These are phyloP conservation scores for Pseudopipra pipra DNA, from an alignment of 2,113 vertebrate genomes.

Conservation along the genomic window DNA sequence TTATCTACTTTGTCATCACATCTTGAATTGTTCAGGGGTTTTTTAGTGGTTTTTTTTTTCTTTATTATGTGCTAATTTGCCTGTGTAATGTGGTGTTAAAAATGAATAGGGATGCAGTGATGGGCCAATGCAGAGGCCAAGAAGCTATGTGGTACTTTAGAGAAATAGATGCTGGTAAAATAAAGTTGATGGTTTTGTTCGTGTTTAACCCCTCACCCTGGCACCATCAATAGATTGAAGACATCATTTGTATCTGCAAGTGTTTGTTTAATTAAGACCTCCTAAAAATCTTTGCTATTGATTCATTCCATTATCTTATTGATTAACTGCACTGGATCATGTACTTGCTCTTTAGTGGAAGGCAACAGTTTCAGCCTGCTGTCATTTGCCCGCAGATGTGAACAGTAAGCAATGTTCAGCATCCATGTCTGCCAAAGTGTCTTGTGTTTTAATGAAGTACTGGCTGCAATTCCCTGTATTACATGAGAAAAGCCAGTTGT, in stretches of 20 bases:
- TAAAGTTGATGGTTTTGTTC: slow-evolving; percentile 81
- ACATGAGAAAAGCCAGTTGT: slow-evolving; percentile 62
- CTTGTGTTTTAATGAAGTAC: slow-evolving; percentile 73
- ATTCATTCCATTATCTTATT: slow-evolving; percentile 88
- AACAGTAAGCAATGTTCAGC: slow-evolving; percentile 72
- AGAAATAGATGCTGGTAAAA: slow-evolving; percentile 73
- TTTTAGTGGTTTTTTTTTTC: neutral
- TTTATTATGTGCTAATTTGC: slow-evolving; percentile 67
- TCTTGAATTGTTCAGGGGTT: slow-evolving; percentile 60
- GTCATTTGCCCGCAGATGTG: slow-evolving; percentile 72
- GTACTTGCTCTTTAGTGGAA: slow-evolving; percentile 80
- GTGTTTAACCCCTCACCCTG: slow-evolving; percentile 81
- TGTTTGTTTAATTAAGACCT: slow-evolving; percentile 98
- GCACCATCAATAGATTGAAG: slow-evolving; percentile 89
- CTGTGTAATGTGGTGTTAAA: slow-evolving; percentile 37
- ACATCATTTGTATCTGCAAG: slow-evolving; percentile 95
- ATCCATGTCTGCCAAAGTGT: slow-evolving; percentile 68
- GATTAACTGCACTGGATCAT: slow-evolving; percentile 83
- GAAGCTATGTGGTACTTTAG: slow-evolving; percentile 58
- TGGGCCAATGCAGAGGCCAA: slow-evolving; percentile 48
- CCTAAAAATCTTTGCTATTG: slow-evolving; percentile 94
- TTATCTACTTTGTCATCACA: slow-evolving; percentile 54
- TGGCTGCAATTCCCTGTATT: slow-evolving; percentile 51
- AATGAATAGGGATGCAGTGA: slow-evolving; percentile 64
- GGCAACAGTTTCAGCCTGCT: slow-evolving; percentile 70